Evolutionary conservation across 2,797 vertebrate genomes (phyloP).

Genomic region (Pseudopleuronectes americanus): DNA sequence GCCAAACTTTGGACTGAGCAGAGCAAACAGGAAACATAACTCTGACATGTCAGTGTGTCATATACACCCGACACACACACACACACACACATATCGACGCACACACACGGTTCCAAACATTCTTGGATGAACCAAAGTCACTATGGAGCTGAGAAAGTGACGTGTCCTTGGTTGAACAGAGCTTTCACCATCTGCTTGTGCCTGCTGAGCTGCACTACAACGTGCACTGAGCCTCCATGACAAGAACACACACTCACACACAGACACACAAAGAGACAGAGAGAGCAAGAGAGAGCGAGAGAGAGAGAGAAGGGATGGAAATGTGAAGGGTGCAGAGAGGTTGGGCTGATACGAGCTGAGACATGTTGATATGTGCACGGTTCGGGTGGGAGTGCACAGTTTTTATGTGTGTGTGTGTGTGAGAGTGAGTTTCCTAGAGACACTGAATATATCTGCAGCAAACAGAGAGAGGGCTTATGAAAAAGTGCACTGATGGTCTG

Average conservation of each 20-base stretch:
- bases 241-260: neutral
- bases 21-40: conserved; percentile 69
- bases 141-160: conserved; percentile 52
- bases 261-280: neutral
- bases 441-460: conserved; percentile 36
- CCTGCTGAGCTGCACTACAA: conserved; percentile 21
- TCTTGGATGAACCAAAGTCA: conserved; percentile 36
- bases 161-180: conserved; percentile 43
- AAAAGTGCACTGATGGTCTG: conserved; percentile 53
- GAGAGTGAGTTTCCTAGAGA: conserved; percentile 21
- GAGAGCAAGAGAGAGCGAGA: conserved; percentile 1
- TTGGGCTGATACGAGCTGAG: conserved; percentile 68
- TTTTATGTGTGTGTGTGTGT: conserved; percentile 20
- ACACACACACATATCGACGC: conserved; percentile 7
- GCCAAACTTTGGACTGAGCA: conserved; percentile 41
- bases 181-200: conserved; percentile 62
- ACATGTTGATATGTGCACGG: conserved; percentile 60
- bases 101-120: conserved; percentile 4
- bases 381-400: conserved; percentile 19
- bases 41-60: conserved; percentile 58
- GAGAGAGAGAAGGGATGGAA: conserved; percentile 27
- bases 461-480: conserved; percentile 55
- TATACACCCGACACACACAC: conserved; percentile 9
- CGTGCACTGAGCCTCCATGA: conserved; percentile 14
- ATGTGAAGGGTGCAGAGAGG: conserved; percentile 47